phyloP scores from a whole-genome alignment of 2,797 vertebrate genomes.

The Mycteria americana region DNA sequence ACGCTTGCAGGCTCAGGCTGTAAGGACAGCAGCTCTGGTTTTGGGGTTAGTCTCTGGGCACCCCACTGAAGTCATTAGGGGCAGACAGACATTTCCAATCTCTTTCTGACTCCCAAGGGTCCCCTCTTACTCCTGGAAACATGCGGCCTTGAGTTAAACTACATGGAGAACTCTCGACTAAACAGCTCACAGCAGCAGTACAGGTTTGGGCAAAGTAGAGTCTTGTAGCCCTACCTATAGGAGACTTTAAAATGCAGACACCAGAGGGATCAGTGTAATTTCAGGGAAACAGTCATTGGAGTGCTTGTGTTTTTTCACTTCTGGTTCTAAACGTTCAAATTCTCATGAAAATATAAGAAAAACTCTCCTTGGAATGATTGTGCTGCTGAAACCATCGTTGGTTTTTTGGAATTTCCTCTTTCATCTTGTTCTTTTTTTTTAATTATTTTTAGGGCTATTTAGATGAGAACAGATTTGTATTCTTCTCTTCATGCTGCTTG shows the following conservation, averaged over 20 bases:
- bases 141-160: not conserved
- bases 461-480: slow-evolving; percentile 26
- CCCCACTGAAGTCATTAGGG: not conserved
- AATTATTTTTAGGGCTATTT: not conserved
- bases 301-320: not conserved
- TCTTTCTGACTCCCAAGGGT: not conserved
- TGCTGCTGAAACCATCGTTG: not conserved
- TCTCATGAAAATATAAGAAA: not conserved
- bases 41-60: not conserved
- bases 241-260: not conserved
- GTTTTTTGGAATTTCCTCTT: not conserved
- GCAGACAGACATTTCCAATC: not conserved
- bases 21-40: not conserved
- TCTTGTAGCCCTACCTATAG: not conserved
- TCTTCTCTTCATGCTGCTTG: slow-evolving; percentile 8
- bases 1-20: not conserved
- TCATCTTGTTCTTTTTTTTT: not conserved
- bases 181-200: not conserved
- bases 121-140: not conserved
- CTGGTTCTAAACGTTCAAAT: not conserved
- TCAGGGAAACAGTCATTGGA: not conserved
- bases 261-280: not conserved
- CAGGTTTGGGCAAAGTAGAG: slow-evolving; percentile 11
- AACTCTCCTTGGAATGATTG: not conserved
- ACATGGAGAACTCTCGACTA: not conserved